A percentile compares a stretch with the other conserved stretches of the same genome.
These are phyloP conservation scores for Dynastes tityus DNA, from an alignment of 2,888 invertebrate genomes.

Conservation along the genomic window DNA sequence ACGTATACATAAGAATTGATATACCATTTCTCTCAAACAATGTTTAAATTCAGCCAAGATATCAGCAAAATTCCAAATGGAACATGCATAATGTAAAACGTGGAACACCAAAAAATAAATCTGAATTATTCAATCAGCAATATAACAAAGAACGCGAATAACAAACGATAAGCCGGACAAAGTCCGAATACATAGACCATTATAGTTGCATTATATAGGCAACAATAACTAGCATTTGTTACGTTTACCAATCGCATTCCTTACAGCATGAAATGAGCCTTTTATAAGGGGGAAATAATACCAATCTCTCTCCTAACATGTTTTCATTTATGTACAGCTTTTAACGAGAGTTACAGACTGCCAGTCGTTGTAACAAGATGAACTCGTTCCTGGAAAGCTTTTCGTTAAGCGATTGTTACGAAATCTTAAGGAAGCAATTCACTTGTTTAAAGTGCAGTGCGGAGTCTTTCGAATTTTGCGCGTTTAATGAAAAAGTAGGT, in stretches of 20 bases:
- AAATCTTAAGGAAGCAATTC: slow-evolving; percentile 19
- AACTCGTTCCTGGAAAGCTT: slow-evolving; percentile 11
- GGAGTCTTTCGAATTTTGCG: neutral
- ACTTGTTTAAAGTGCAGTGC: neutral
- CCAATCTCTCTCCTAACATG: too few relatives aligned
- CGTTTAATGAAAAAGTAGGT: neutral
- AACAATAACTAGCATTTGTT: neutral
- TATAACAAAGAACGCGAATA: neutral
- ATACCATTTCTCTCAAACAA: too few relatives aligned
- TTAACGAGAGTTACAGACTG: neutral
- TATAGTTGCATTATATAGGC: neutral
- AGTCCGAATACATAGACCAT: neutral
- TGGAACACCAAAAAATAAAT: neutral
- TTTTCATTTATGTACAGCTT: too few relatives aligned
- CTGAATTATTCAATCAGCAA: too few relatives aligned
- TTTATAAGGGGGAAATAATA: too few relatives aligned
- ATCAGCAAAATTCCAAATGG: too few relatives aligned
- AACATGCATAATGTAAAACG: too few relatives aligned
- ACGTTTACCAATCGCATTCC: neutral
- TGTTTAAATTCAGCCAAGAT: too few relatives aligned
- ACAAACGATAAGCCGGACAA: neutral
- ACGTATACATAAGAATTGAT: too few relatives aligned
- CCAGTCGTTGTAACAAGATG: neutral
- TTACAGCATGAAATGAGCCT: too few relatives aligned
- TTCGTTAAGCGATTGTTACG: neutral